Percentiles rank a stretch among this genome's conserved stretches.
Conservation (phyloP, 2,888 invertebrate species). For the Drosophila percnosoma region DNA sequence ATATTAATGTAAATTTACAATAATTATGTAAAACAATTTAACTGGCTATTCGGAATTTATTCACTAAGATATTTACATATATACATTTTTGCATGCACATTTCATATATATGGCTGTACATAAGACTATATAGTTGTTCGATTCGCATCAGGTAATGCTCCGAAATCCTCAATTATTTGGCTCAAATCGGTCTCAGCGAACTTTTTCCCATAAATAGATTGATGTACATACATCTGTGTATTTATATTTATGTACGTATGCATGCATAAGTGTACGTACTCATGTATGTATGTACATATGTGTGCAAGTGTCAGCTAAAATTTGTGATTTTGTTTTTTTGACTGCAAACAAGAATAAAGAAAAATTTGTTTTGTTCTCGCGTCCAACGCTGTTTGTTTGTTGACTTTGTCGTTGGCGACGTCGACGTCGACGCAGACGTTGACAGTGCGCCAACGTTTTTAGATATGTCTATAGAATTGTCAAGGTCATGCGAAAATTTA, state of each 20-base stretch:
- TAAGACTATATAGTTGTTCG: neutral
- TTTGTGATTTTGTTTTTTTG: constrained; percentile 34
- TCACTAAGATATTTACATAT: neutral
- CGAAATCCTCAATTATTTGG: neutral
- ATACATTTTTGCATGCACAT: neutral
- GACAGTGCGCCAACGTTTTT: constrained; percentile 26
- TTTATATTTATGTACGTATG: neutral
- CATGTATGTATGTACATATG: neutral
- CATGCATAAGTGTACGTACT: neutral
- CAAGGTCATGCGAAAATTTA: constrained; percentile 55
- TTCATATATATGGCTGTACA: neutral
- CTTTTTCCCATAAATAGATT: neutral
- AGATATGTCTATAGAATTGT: constrained; percentile 41
- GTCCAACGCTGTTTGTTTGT: constrained; percentile 31
- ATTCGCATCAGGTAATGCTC: neutral
- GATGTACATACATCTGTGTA: neutral
- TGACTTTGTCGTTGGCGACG: constrained; percentile 36
- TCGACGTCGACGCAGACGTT: constrained; percentile 10
- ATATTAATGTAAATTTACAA: neutral
- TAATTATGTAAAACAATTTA: neutral
- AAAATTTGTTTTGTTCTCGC: constrained; percentile 19
- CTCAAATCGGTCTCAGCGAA: neutral
- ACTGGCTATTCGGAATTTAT: neutral
- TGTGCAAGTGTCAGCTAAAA: constrained; percentile 25
- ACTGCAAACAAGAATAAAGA: constrained; percentile 29